Conservation (phyloP, 2,113 vertebrate species). For the Scolopax mira region DNA sequence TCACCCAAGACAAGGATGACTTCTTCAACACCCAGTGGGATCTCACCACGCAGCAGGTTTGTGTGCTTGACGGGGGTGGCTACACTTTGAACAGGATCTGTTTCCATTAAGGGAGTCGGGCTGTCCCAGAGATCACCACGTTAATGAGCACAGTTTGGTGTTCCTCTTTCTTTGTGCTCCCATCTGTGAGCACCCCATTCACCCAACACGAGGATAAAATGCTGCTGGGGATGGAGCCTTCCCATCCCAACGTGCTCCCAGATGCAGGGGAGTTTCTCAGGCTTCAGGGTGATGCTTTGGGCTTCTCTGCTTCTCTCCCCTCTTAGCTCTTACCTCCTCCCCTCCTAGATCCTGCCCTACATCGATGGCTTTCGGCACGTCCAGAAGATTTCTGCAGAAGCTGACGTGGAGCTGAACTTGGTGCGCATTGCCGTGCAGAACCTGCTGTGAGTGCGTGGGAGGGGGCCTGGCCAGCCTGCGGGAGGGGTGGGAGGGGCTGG, state of each 20-base stretch:
- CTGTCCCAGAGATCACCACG: accelerated
- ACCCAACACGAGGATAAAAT: accelerated
- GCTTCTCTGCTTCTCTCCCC: background rate
- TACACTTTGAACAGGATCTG: background rate
- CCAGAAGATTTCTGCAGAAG: slow-evolving; percentile 96
- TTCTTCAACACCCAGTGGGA: slow-evolving; percentile 97
- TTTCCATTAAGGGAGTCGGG: background rate
- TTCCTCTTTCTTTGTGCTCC: background rate
- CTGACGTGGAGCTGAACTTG: slow-evolving; percentile 94
- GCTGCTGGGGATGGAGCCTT: background rate
- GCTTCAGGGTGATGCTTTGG: background rate
- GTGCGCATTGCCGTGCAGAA: slow-evolving; percentile 98
- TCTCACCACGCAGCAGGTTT: slow-evolving; percentile 95
- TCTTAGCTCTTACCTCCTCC: background rate
- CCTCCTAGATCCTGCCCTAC: slow-evolving; percentile 88
- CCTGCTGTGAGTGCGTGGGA: slow-evolving; percentile 81
- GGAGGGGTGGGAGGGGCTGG: background rate
- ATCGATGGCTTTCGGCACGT: slow-evolving; percentile 96
- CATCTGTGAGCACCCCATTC: background rate
- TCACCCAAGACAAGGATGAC: slow-evolving; percentile 91
- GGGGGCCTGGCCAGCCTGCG: accelerated
- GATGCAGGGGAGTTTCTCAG: background rate
- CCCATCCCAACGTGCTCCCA: accelerated
- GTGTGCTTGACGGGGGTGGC: background rate
- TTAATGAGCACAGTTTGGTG: background rate